Conservation (phyloP, 1,140 invertebrate species). For the Zaprionus vittiger region DNA sequence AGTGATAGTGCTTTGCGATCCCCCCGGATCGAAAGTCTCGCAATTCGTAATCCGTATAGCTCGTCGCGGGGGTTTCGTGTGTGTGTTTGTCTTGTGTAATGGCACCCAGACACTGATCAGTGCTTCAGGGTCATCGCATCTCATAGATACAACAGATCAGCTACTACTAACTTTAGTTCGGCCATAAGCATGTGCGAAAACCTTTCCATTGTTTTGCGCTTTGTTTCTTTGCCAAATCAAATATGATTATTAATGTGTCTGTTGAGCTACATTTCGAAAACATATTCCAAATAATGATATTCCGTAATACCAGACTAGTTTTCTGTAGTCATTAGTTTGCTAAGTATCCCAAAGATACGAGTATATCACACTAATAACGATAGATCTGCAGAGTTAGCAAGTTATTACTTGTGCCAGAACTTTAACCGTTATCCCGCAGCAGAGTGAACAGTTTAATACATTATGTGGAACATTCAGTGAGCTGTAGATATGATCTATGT, state of each 20-base stretch:
- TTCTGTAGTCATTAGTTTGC: background rate
- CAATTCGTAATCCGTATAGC: conserved; percentile 32
- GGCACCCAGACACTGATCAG: conserved; percentile 73
- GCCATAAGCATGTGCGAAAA: conserved; percentile 2
- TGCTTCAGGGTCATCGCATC: conserved; percentile 71
- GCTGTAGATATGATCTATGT: conserved; percentile 31
- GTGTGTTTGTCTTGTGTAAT: conserved; percentile 37
- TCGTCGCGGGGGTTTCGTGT: conserved; percentile 9
- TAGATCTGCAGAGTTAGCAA: background rate
- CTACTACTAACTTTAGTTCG: conserved; percentile 15
- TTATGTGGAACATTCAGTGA: background rate
- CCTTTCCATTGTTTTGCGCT: conserved; percentile 23
- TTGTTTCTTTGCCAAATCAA: conserved; percentile 15
- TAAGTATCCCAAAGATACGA: background rate
- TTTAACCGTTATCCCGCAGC: background rate
- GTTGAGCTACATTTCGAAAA: conserved; percentile 32
- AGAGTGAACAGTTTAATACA: background rate
- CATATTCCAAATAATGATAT: conserved; percentile 7
- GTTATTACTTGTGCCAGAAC: background rate
- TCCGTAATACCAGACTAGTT: background rate
- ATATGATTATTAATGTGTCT: conserved; percentile 36
- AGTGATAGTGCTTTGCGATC: conserved; percentile 74
- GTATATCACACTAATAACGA: background rate
- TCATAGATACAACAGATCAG: conserved; percentile 10
- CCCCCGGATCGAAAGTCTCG: conserved; percentile 38